phyloP scores from a whole-genome alignment of 2,113 vertebrate species.

The Hepsetus odoe region DNA sequence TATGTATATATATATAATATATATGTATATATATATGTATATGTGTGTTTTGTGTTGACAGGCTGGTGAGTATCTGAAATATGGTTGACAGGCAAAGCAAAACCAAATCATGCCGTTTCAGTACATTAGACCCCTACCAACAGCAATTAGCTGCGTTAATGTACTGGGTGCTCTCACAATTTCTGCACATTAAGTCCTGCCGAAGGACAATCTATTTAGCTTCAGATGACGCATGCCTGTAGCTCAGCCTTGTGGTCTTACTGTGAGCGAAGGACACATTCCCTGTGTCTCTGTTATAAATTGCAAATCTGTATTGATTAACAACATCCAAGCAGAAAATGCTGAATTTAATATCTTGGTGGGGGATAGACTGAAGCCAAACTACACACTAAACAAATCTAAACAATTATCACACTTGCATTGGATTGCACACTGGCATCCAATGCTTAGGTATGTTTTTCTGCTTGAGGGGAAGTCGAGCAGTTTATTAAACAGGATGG shows the following conservation, averaged over 20 bases:
- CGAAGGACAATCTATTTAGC: conserved; percentile 14
- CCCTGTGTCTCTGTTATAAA: background rate
- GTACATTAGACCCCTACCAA: conserved; percentile 45
- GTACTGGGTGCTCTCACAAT: background rate
- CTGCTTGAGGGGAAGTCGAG: too few relatives aligned
- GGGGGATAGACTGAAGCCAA: too few relatives aligned
- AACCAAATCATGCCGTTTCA: conserved; percentile 29
- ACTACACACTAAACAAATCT: too few relatives aligned
- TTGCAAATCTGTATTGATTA: too few relatives aligned
- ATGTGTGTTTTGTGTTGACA: background rate
- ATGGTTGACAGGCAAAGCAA: conserved; percentile 23
- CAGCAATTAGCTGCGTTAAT: conserved; percentile 38
- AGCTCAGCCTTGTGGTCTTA: background rate
- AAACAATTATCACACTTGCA: too few relatives aligned
- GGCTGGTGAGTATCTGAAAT: conserved; percentile 18
- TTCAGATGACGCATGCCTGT: conserved; percentile 7
- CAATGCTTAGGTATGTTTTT: too few relatives aligned
- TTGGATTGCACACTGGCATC: too few relatives aligned
- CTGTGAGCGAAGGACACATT: background rate
- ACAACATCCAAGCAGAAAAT: too few relatives aligned
- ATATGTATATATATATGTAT: background rate
- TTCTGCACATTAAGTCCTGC: background rate
- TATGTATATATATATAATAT: background rate
- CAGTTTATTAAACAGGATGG: too few relatives aligned
- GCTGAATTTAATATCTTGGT: too few relatives aligned